These are phyloP conservation scores for Bradynema listronoti DNA, from an alignment of 1,140 invertebrate genomes.

Conservation along the genomic window DNA sequence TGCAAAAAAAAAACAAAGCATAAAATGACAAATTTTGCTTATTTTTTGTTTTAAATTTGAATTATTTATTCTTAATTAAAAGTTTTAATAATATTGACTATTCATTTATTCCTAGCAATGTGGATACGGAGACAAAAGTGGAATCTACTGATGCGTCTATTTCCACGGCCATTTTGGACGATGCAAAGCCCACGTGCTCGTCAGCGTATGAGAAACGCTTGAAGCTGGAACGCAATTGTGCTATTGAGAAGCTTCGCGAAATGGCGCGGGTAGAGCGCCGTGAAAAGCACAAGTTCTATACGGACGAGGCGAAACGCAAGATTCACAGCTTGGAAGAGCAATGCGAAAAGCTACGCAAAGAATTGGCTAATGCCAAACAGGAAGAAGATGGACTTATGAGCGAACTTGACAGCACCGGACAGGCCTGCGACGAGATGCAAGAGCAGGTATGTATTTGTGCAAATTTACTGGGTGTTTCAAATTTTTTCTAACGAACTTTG, in stretches of 20 bases:
- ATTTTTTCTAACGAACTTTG: too few relatives aligned
- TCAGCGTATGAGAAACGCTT: constrained; percentile 5
- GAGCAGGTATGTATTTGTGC: constrained; percentile 88
- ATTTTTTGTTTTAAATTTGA: too few relatives aligned
- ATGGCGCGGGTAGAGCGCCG: constrained; percentile 19
- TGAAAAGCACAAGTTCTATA: constrained; percentile 34
- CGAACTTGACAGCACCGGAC: constrained; percentile 86
- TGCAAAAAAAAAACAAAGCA: too few relatives aligned
- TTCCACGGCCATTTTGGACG: too few relatives aligned
- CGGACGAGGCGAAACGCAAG: constrained; percentile 32
- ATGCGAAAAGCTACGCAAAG: constrained; percentile 31
- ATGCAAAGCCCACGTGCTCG: not conserved
- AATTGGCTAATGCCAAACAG: constrained; percentile 54
- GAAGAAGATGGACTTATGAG: constrained; percentile 93
- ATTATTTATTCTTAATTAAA: too few relatives aligned
- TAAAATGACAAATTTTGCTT: too few relatives aligned
- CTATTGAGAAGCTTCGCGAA: constrained; percentile 22
- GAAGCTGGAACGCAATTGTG: constrained; percentile 12
- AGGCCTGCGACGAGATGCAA: constrained; percentile 99
- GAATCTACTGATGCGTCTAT: not conserved
- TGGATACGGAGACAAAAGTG: constrained; percentile 1
- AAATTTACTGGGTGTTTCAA: too few relatives aligned
- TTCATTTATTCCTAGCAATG: too few relatives aligned
- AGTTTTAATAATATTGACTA: too few relatives aligned
- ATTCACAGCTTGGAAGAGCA: constrained; percentile 39